These are phyloP conservation scores for Incurvaria masculella DNA, from an alignment of 2,888 invertebrate species.

Conservation along the genomic window DNA sequence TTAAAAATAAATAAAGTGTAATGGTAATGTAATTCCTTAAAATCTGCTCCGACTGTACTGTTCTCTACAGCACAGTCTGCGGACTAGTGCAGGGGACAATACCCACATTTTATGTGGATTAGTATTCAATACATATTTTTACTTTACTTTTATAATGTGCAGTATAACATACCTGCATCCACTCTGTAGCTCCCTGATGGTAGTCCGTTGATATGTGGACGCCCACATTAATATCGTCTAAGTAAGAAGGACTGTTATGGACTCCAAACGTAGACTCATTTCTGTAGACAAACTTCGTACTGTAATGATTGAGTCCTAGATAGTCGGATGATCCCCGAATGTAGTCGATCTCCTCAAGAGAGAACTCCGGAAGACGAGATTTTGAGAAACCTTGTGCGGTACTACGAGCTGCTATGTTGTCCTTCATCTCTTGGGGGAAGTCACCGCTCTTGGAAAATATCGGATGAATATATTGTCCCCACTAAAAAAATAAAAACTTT, in stretches of 20 bases:
- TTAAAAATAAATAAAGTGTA: too few relatives aligned
- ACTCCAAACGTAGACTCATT: constrained; percentile 1
- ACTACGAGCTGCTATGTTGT: constrained; percentile 44
- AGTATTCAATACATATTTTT: too few relatives aligned
- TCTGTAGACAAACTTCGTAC: constrained; percentile 31
- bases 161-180: not conserved
- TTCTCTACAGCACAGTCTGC: too few relatives aligned
- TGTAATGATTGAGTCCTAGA: constrained; percentile 63
- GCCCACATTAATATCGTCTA: not conserved
- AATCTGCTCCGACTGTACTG: too few relatives aligned
- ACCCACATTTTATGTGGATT: too few relatives aligned
- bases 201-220: not conserved
- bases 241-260: not conserved
- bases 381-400: constrained; percentile 38
- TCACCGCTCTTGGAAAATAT: constrained; percentile 51
- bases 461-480: constrained; percentile 55
- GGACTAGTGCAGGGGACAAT: too few relatives aligned
- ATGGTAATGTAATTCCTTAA: too few relatives aligned
- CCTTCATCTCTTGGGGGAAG: constrained; percentile 55
- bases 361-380: constrained; percentile 52
- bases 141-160: too few relatives aligned
- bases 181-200: not conserved
- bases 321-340: constrained; percentile 56
- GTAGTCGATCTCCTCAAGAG: constrained; percentile 46
- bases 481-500: constrained; percentile 21